Conservation (phyloP, 1,140 invertebrate genomes). For the Drosophila ironensis region DNA sequence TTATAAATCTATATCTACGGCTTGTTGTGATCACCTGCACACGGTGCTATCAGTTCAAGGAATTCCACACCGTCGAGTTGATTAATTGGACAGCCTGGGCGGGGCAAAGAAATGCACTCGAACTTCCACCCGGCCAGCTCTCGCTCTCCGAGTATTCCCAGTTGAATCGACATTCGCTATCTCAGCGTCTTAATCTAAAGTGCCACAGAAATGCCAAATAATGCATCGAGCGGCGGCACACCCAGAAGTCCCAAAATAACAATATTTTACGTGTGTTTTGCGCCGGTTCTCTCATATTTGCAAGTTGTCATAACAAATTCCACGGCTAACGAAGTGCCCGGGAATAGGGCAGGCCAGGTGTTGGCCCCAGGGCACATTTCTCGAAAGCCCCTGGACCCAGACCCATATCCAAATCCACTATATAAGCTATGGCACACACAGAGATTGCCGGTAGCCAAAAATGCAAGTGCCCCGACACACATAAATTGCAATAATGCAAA, state of each 20-base stretch:
- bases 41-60: conserved; percentile 17
- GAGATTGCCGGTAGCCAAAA: conserved; percentile 53
- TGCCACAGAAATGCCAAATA: conserved; percentile 65
- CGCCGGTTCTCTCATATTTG: conserved; percentile 34
- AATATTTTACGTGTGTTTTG: conserved; percentile 10
- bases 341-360: conserved; percentile 45
- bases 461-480: conserved; percentile 57
- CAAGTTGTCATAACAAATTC: conserved; percentile 69
- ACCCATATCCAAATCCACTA: conserved; percentile 22
- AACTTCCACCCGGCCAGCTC: conserved; percentile 1
- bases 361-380: conserved; percentile 42
- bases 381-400: background rate
- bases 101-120: background rate
- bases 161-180: conserved; percentile 71
- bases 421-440: background rate
- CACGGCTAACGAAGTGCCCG: conserved; percentile 50
- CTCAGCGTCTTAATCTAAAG: conserved; percentile 52
- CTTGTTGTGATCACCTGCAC: conserved; percentile 65
- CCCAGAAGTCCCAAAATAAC: conserved; percentile 35
- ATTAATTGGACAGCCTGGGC: conserved; percentile 32
- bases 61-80: conserved; percentile 20
- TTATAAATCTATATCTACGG: conserved; percentile 54
- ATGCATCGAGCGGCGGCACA: conserved; percentile 50
- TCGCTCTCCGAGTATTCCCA: conserved; percentile 7
- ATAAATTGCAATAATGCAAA: conserved; percentile 66